phyloP scores from a whole-genome alignment of 2,888 invertebrate genomes.

The Hemicrepidius hirtus region DNA sequence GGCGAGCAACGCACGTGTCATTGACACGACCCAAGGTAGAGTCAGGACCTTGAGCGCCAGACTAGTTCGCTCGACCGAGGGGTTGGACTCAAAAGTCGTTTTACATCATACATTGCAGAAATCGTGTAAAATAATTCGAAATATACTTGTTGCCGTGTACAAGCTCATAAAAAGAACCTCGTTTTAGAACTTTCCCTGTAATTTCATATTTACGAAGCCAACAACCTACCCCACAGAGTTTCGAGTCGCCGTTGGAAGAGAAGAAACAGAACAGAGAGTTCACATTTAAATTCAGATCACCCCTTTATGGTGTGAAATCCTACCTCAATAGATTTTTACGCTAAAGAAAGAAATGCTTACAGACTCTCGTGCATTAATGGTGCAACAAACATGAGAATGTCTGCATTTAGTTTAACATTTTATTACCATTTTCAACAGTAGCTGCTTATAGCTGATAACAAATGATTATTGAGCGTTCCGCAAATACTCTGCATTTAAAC shows the following conservation, averaged over 20 bases:
- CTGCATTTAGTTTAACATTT: too few species aligned
- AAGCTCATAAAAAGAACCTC: background rate
- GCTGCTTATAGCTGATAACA: too few species aligned
- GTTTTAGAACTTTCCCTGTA: background rate
- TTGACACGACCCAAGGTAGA: conserved; percentile 72
- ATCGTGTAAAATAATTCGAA: background rate
- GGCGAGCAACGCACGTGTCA: conserved; percentile 70
- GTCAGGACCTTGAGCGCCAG: conserved; percentile 69
- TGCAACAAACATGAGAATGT: too few species aligned
- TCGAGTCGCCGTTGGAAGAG: background rate
- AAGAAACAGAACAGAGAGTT: background rate
- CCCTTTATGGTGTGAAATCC: background rate
- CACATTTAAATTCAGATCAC: background rate
- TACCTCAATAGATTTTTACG: background rate
- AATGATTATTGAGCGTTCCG: too few species aligned
- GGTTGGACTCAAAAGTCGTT: conserved; percentile 9
- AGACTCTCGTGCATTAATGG: too few species aligned
- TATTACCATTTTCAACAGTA: too few species aligned
- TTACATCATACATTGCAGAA: background rate
- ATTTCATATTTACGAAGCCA: background rate
- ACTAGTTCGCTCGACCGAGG: conserved; percentile 38
- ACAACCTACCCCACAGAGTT: conserved; percentile 16
- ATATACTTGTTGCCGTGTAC: too few species aligned
- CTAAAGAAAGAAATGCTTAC: background rate
- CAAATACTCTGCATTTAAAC: too few species aligned